phyloP scores from a whole-genome alignment of 1,140 invertebrate genomes.

The Eupeodes corollae region DNA sequence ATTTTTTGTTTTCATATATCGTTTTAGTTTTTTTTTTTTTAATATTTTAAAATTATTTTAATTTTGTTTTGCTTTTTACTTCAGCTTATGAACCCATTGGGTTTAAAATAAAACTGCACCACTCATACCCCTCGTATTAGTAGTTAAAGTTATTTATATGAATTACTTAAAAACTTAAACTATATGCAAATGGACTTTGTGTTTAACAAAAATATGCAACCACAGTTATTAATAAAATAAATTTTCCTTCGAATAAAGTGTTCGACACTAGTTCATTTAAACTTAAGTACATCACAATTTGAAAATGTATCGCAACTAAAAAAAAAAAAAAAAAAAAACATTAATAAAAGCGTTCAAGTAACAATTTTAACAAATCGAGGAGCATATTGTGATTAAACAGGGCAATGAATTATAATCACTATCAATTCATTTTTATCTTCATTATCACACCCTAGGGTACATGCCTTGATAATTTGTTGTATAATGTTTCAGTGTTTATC shows the following conservation, averaged over 20 bases:
- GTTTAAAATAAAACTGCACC: constrained; percentile 16
- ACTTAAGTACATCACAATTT: too few species aligned
- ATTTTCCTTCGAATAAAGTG: constrained; percentile 6
- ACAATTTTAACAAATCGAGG: neutral
- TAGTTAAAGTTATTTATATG: constrained; percentile 3
- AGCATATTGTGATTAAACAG: constrained; percentile 1
- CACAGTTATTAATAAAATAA: constrained; percentile 8
- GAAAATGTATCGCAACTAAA: neutral
- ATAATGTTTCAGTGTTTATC: too few species aligned
- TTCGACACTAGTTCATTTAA: constrained; percentile 12
- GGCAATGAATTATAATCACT: neutral
- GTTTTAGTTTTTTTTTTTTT: neutral
- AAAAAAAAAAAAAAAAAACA: too few species aligned
- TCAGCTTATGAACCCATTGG: constrained; percentile 26
- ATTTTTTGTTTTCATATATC: too few species aligned
- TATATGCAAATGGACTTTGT: neutral
- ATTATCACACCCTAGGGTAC: neutral
- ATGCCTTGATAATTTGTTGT: too few species aligned
- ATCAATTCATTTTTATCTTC: constrained; percentile 37
- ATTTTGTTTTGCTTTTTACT: constrained; percentile 3
- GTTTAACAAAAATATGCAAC: constrained; percentile 9
- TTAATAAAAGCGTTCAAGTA: too few species aligned
- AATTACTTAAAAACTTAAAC: constrained; percentile 9
- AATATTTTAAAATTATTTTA: constrained; percentile 9
- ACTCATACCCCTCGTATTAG: constrained; percentile 4